These are phyloP conservation scores for Volucella inanis DNA, from an alignment of 2,888 invertebrate species.

Conservation along the genomic window DNA sequence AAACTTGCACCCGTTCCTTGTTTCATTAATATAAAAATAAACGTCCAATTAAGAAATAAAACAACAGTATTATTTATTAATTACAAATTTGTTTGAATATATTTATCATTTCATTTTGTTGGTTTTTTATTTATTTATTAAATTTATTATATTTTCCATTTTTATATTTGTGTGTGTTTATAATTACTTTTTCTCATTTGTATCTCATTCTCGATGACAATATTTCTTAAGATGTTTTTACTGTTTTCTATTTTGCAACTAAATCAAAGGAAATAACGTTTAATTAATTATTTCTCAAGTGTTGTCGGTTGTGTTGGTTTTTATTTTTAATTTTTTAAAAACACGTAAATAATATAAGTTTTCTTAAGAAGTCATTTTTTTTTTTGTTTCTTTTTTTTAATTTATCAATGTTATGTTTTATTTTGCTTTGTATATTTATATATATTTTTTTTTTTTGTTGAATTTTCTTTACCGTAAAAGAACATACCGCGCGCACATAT, in stretches of 20 bases:
- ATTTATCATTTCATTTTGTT: constrained; percentile 68
- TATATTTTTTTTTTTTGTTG: constrained; percentile 12
- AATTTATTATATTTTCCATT: constrained; percentile 11
- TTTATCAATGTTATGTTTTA: not conserved
- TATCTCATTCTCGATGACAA: constrained; percentile 47
- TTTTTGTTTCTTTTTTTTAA: not conserved
- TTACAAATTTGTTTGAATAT: constrained; percentile 72
- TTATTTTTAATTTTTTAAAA: constrained; percentile 16
- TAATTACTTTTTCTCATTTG: constrained; percentile 23
- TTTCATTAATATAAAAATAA: too few relatives aligned
- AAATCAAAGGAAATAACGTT: constrained; percentile 17
- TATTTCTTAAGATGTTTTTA: constrained; percentile 4
- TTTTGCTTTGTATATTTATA: constrained; percentile 14
- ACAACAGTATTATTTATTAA: constrained; percentile 47
- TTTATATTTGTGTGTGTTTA: constrained; percentile 14
- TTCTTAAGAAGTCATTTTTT: constrained; percentile 11
- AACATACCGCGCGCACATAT: constrained; percentile 73
- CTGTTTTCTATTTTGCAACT: constrained; percentile 10
- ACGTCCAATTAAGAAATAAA: constrained; percentile 33
- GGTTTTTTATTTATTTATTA: constrained; percentile 31
- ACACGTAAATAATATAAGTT: constrained; percentile 22
- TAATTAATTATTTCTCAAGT: constrained; percentile 17
- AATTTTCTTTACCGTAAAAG: constrained; percentile 46
- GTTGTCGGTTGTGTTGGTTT: not conserved
- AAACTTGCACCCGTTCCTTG: too few relatives aligned